A percentile compares a stretch with the other conserved stretches of the same genome.
phyloP scores from a whole-genome alignment of 2,797 vertebrate species.

The Taeniopygia guttata region DNA sequence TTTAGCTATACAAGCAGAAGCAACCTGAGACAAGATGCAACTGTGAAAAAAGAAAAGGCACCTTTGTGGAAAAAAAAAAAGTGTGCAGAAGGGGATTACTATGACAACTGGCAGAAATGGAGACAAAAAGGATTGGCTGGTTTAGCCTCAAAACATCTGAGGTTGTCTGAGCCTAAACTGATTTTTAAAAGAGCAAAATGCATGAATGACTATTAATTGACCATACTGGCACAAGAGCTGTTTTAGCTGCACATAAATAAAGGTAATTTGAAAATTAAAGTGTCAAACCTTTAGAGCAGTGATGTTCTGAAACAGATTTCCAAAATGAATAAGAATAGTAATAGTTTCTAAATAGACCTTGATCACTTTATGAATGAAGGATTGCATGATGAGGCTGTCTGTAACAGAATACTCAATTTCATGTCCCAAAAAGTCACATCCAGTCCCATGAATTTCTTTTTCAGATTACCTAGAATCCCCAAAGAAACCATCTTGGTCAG shows the following conservation, averaged over 20 bases:
- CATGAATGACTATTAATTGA: neutral
- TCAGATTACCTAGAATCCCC: neutral
- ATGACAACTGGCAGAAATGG: neutral
- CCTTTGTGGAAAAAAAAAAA: neutral
- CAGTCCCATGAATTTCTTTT: neutral
- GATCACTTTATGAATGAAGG: neutral
- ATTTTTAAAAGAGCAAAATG: neutral
- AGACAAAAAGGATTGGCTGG: neutral
- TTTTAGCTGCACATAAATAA: neutral
- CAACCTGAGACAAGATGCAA: neutral
- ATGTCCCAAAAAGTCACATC: neutral
- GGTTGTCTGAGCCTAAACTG: neutral
- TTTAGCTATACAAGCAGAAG: neutral
- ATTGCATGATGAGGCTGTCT: neutral
- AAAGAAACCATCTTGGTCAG: neutral
- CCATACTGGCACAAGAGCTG: neutral
- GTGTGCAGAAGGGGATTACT: neutral
- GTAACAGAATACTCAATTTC: neutral
- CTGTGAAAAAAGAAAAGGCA: neutral
- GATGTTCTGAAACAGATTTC: neutral
- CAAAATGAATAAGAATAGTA: neutral
- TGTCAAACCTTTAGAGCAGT: neutral
- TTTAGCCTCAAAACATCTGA: neutral
- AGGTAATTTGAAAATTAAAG: neutral
- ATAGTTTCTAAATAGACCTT: neutral